These are phyloP conservation scores for Octodon degus DNA, from an alignment of 2,113 vertebrate species.

Conservation along the genomic window DNA sequence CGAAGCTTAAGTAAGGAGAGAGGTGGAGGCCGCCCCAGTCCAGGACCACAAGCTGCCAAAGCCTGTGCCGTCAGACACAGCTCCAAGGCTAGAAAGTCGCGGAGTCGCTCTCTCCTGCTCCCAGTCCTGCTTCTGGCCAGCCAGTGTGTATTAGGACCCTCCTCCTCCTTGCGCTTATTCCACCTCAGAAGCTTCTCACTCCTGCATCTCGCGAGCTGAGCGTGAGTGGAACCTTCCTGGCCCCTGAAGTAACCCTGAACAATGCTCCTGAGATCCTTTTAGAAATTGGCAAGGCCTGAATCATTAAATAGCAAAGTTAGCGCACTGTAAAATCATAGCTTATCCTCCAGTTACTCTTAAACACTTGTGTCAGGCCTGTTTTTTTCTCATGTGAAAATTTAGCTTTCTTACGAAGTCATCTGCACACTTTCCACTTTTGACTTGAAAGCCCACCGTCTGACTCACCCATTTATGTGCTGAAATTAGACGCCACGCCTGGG, in stretches of 20 bases:
- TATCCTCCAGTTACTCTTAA: not conserved
- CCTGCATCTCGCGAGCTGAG: not conserved
- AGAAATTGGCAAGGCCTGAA: not conserved
- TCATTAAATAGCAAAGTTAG: slow-evolving; percentile 51
- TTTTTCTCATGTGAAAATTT: not conserved
- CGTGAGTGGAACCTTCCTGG: not conserved
- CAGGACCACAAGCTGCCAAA: not conserved
- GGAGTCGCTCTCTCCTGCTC: not conserved
- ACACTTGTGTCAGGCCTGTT: slow-evolving; percentile 36
- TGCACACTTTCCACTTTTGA: not conserved
- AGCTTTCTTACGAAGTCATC: slow-evolving; percentile 39
- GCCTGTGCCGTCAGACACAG: not conserved
- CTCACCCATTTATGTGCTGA: not conserved
- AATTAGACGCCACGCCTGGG: not conserved
- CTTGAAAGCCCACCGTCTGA: slow-evolving; percentile 56
- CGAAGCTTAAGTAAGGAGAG: not conserved
- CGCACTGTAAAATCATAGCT: not conserved
- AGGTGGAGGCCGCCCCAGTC: not conserved
- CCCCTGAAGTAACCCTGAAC: not conserved
- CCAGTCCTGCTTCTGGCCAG: not conserved
- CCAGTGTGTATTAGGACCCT: not conserved
- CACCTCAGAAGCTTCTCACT: not conserved
- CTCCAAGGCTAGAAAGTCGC: not conserved
- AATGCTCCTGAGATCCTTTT: not conserved
- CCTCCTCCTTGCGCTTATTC: not conserved